Evolutionary conservation across 37 sponge, comb jelly and placozoan genomes (phyloP), one percentile per base, ranked within the genome.

Genomic region (Halisarca cf. caerulea): DNA sequence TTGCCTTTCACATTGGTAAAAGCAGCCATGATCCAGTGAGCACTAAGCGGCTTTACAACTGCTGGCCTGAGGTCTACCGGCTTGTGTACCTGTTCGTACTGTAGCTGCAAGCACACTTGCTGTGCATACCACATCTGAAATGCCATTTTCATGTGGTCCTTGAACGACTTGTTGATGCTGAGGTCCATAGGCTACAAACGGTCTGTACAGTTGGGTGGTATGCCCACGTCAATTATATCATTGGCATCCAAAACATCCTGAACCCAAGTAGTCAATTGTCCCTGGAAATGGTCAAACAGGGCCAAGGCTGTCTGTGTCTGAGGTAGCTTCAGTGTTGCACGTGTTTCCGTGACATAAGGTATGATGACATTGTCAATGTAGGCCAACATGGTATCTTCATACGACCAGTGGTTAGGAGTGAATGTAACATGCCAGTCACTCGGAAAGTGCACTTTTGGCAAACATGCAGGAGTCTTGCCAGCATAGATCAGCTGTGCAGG

Each of bases 201-300:
- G 30, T 90, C 80, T 32, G 89, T 92, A 35, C 71, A 84, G 78
- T 85, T 85, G 7, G 82, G 78, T 28, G 90, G 90, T 37, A 90
- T 28, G 25, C 74, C 45, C 23, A 73, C 86, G 3, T 69, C 27
- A 45, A 91, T 91, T 8, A 69, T 69, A 54, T 83, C 20, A 40
- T 91, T 28, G 3, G 20, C 79, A 34, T 91, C 91, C 17, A 91
- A 45, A 43, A 83, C 74, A 64, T 28, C 23, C 17, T n/a, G 62
- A 64, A 82, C 53, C 4, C 24, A 5, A 25, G 23, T 66, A 3
- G 78, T 80, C 2, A 47, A 6, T 44, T 85, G 86, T 2, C 82
- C 82, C 59, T 33, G 77, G 41, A 80, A 73, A 14, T 74, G 36
- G n/a, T 81, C 90, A 40, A 85, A 74, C 20, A 85, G 72, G 11